phyloP scores from a whole-genome alignment of 2,888 invertebrate species.

The Xestia c-nigrum region DNA sequence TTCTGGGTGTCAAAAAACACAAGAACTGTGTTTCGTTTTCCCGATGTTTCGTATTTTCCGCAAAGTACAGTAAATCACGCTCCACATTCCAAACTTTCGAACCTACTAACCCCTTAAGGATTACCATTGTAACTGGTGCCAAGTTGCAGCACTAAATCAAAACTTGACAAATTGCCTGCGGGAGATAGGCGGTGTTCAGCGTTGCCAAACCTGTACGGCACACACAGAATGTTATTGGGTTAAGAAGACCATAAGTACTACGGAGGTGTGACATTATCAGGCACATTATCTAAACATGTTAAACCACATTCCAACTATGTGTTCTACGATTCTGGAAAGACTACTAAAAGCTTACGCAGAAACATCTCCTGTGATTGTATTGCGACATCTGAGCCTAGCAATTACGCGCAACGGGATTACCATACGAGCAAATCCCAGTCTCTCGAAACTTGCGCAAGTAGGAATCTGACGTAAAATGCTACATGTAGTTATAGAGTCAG shows the following conservation, averaged over 20 bases:
- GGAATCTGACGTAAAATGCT: background rate
- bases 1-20: constrained; percentile 18
- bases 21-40: constrained; percentile 13
- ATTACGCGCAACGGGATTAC: constrained; percentile 32
- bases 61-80: constrained; percentile 27
- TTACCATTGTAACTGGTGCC: constrained; percentile 51
- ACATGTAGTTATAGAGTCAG: background rate
- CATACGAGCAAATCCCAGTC: constrained; percentile 25
- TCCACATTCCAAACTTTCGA: constrained; percentile 34
- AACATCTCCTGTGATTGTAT: constrained; percentile 22
- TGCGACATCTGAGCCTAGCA: constrained; percentile 7
- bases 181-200: constrained; percentile 48
- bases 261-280: constrained; percentile 29
- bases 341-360: constrained; percentile 23
- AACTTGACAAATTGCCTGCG: constrained; percentile 60
- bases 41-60: constrained; percentile 23
- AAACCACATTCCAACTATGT: constrained; percentile 8
- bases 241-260: constrained; percentile 18
- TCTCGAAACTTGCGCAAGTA: constrained; percentile 2
- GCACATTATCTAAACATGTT: constrained; percentile 13
- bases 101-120: constrained; percentile 50
- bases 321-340: constrained; percentile 13
- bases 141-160: constrained; percentile 58
- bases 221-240: constrained; percentile 26
- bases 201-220: constrained; percentile 48